phyloP scores from a whole-genome alignment of 2,113 vertebrate genomes.

The Labrus mixtus region DNA sequence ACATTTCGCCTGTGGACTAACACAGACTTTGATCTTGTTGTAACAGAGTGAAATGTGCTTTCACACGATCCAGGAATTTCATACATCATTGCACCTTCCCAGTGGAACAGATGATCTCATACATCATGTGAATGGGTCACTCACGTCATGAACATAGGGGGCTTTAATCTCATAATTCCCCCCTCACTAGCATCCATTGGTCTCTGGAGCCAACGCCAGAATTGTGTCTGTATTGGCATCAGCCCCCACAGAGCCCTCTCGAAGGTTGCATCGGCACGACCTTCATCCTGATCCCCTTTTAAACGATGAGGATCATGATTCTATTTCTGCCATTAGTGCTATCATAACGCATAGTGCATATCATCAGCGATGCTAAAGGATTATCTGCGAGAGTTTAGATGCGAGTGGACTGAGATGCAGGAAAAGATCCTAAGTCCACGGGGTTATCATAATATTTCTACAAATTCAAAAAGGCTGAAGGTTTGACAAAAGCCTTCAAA shows the following conservation, averaged over 20 bases:
- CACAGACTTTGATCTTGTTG: background rate
- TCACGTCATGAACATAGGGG: background rate
- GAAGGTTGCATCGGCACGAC: conserved; percentile 60
- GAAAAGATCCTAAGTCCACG: conserved; percentile 32
- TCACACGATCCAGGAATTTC: background rate
- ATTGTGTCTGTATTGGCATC: conserved; percentile 42
- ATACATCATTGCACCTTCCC: conserved; percentile 8
- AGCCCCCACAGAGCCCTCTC: conserved; percentile 29
- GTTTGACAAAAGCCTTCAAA: background rate
- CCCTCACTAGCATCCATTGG: background rate
- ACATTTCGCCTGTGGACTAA: no score
- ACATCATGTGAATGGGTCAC: background rate
- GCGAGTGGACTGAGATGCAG: conserved; percentile 1
- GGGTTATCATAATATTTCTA: background rate
- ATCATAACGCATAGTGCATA: conserved; percentile 33
- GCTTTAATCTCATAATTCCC: conserved; percentile 15
- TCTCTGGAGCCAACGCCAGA: conserved; percentile 28
- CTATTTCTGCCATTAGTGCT: conserved; percentile 64
- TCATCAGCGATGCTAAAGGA: conserved; percentile 24
- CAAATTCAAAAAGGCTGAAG: background rate
- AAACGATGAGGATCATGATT: conserved; percentile 58
- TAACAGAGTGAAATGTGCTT: background rate
- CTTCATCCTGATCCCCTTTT: conserved; percentile 71
- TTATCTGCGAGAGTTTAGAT: conserved; percentile 57
- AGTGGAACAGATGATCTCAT: background rate